Conservation (phyloP, 2,888 invertebrate genomes). For the Cheilosia pagana region DNA sequence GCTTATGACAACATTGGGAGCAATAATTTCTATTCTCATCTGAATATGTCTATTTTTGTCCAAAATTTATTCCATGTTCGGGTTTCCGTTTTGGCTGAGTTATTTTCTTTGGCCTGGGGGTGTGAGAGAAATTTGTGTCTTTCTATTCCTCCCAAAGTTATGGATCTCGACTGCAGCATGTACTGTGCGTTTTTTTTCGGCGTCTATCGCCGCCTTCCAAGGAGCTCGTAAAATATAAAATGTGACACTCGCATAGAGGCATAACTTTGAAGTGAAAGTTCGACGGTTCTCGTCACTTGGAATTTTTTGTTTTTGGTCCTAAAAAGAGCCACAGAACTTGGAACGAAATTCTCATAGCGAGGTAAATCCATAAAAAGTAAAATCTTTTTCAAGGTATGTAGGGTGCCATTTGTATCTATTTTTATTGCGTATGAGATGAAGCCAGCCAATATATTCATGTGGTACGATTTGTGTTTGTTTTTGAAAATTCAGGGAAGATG, state of each 20-base stretch:
- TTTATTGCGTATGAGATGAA: constrained; percentile 4
- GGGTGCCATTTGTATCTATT: constrained; percentile 6
- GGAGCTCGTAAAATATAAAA: constrained; percentile 34
- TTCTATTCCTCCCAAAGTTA: constrained; percentile 1
- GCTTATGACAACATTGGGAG: constrained; percentile 28
- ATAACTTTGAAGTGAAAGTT: constrained; percentile 3
- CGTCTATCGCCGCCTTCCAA: not conserved
- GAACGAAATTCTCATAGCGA: constrained; percentile 16
- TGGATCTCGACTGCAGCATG: not conserved
- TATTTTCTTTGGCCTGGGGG: not conserved
- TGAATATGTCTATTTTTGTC: not conserved
- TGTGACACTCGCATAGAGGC: not conserved
- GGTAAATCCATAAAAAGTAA: constrained; percentile 7
- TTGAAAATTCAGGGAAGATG: no score
- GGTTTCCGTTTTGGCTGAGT: not conserved
- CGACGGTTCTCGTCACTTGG: not conserved
- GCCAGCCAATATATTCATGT: not conserved
- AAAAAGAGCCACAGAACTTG: constrained; percentile 7
- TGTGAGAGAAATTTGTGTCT: constrained; percentile 3
- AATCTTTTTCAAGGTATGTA: constrained; percentile 2
- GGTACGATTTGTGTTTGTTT: no score
- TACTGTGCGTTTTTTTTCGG: not conserved
- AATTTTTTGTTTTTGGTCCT: not conserved
- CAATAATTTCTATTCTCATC: constrained; percentile 9
- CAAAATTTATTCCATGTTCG: constrained; percentile 2